phyloP scores from a whole-genome alignment of 2,797 vertebrate genomes.

The Falco biarmicus region DNA sequence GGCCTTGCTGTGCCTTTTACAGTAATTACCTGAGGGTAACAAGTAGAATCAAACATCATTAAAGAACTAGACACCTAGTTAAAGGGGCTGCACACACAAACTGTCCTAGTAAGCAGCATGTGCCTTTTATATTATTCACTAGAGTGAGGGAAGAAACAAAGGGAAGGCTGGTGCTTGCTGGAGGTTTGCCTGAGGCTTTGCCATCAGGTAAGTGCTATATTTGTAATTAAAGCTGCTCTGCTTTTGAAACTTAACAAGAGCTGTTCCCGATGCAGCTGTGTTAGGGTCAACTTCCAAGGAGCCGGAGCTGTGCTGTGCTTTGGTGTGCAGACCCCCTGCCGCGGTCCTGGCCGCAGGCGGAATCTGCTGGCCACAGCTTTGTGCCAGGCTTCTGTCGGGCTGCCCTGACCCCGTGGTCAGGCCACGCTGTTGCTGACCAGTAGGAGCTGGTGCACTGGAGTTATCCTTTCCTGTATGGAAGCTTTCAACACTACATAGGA shows the following conservation, averaged over 20 bases:
- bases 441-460: not conserved
- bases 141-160: not conserved
- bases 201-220: not conserved
- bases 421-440: rapidly evolving
- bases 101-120: not conserved
- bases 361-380: not conserved
- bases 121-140: rapidly evolving
- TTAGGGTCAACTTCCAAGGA: not conserved
- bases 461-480: rapidly evolving
- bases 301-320: not conserved
- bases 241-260: not conserved
- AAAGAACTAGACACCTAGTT: not conserved
- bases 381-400: not conserved
- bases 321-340: rapidly evolving
- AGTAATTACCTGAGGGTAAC: not conserved
- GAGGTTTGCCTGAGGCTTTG: not conserved
- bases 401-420: rapidly evolving
- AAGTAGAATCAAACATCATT: not conserved
- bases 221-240: not conserved
- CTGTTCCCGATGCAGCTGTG: not conserved
- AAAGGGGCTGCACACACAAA: not conserved
- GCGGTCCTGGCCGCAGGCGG: not conserved
- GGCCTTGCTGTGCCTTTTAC: not conserved
- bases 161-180: not conserved
- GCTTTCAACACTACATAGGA: rapidly evolving